A percentile compares a stretch with the other conserved stretches of the same genome.
Evolutionary conservation across 2,888 invertebrate genomes (phyloP).

Genomic region (Brenthis daphne): DNA sequence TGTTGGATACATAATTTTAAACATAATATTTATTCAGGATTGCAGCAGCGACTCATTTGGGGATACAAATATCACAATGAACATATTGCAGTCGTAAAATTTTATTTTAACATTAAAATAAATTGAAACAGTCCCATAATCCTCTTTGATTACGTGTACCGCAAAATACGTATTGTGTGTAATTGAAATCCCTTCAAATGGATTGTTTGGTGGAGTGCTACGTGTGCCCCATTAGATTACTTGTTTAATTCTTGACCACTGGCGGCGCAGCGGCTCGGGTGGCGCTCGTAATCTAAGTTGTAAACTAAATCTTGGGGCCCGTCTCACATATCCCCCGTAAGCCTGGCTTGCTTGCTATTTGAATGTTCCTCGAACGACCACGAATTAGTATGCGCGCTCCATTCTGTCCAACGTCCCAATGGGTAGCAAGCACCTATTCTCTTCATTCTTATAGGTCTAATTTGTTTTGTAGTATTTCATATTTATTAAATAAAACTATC

Average conservation of each 20-base stretch:
- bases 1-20: slow-evolving; percentile 32
- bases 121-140: slow-evolving; percentile 43
- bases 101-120: slow-evolving; percentile 44
- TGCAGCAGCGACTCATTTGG: slow-evolving; percentile 30
- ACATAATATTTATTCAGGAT: slow-evolving; percentile 20
- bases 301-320: slow-evolving; percentile 78
- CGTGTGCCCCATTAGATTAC: slow-evolving; percentile 68
- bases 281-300: slow-evolving; percentile 75
- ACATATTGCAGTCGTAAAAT: slow-evolving; percentile 40
- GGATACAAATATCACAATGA: slow-evolving; percentile 40
- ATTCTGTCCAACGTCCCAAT: slow-evolving; percentile 69
- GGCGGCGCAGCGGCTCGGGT: slow-evolving; percentile 45
- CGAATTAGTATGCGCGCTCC: slow-evolving; percentile 80
- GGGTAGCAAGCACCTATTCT: slow-evolving; percentile 69
- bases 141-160: slow-evolving; percentile 46
- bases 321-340: slow-evolving; percentile 79
- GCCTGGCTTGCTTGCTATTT: slow-evolving; percentile 72
- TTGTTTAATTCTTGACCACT: slow-evolving; percentile 81
- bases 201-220: slow-evolving; percentile 56
- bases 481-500: too few relatives aligned
- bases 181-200: slow-evolving; percentile 63
- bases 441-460: slow-evolving; percentile 38
- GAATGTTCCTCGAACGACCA: slow-evolving; percentile 74
- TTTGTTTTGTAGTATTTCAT: not conserved
- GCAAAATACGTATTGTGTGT: slow-evolving; percentile 48